Percentiles rank a stretch among this genome's conserved stretches.
Conservation (phyloP, 2,888 invertebrate genomes). For the Drosophila borborema region DNA sequence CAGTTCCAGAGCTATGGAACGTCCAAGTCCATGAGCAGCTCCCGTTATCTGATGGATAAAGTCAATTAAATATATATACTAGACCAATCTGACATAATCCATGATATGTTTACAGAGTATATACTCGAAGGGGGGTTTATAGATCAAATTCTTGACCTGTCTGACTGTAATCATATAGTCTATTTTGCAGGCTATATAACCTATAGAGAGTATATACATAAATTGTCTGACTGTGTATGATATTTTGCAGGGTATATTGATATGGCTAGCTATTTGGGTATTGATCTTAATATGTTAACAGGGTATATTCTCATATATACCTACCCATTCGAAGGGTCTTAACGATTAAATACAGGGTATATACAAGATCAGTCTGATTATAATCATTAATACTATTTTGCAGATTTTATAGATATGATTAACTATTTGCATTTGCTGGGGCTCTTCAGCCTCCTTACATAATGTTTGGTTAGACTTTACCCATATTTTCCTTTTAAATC, state of each 20-base stretch:
- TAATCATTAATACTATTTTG: neutral
- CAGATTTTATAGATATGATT: neutral
- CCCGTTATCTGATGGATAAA: slow-evolving; percentile 82
- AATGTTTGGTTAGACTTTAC: neutral
- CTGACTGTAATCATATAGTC: no score
- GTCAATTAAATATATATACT: neutral
- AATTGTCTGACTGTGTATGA: no score
- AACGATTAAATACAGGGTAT: neutral
- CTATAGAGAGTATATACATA: no score
- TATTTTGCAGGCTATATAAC: no score
- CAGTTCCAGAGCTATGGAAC: slow-evolving; percentile 80
- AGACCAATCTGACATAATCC: no score
- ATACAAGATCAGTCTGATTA: neutral
- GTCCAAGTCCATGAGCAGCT: slow-evolving; percentile 84
- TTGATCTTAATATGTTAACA: neutral
- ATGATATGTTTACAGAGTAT: neutral
- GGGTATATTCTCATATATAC: neutral
- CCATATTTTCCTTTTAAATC: neutral
- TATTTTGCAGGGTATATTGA: no score
- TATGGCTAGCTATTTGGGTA: no score
- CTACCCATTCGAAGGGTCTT: no score
- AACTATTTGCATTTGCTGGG: no score
- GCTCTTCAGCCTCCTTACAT: no score
- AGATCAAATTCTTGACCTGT: no score
- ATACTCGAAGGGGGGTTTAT: neutral